A percentile compares a stretch with the other conserved stretches of the same genome.
Conservation (phyloP, 2,113 vertebrate genomes). For the Oreochromis tanganicae region DNA sequence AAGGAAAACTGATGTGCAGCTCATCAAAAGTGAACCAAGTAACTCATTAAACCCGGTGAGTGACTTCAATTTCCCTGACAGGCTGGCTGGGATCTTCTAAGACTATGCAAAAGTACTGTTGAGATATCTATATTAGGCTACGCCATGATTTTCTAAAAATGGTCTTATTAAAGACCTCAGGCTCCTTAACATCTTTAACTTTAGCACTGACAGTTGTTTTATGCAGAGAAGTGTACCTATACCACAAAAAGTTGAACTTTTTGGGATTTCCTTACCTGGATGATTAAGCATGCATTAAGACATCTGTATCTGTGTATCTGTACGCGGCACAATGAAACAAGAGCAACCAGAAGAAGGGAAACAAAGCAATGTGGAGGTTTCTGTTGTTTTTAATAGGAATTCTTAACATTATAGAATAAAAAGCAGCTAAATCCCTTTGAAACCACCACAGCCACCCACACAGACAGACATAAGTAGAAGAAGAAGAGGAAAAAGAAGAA, state of each 20-base stretch:
- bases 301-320: background rate
- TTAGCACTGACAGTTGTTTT: background rate
- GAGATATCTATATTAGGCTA: background rate
- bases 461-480: background rate
- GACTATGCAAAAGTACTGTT: background rate
- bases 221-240: background rate
- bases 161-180: fast-evolving
- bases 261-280: background rate
- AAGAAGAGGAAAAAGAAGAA: background rate
- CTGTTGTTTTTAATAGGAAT: background rate
- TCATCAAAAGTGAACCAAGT: background rate
- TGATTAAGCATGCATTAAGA: background rate
- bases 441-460: background rate
- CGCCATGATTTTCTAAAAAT: fast-evolving
- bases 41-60: background rate
- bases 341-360: background rate
- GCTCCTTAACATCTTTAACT: background rate
- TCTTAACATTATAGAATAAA: background rate
- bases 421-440: background rate
- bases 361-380: background rate
- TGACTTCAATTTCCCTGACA: background rate
- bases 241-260: background rate
- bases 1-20: background rate
- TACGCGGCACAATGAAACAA: background rate
- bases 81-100: background rate